Evolutionary conservation across 2,888 invertebrate species (phyloP), one percentile per base, ranked within the genome.

Genomic region (Dicranocentrus wangi): DNA sequence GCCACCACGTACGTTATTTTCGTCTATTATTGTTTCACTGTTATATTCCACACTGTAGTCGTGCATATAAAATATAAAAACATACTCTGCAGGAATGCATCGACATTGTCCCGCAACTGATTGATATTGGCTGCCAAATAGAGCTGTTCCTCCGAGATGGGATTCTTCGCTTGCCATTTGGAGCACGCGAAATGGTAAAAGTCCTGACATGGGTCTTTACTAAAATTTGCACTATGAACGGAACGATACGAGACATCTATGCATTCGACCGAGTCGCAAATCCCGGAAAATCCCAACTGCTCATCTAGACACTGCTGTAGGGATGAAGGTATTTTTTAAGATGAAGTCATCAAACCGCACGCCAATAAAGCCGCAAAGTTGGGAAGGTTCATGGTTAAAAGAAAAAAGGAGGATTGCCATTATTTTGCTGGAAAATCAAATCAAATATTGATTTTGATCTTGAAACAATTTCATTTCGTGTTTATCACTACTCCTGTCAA

Each of bases 81-180:
- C 80, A 73, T 68, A 85, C 85, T 69, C 80, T 82, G 83, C 47
- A 85, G 79, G 53, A 83, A 81, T 21, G 68, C 15, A 65, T 85
- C 84, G 47, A 85, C 85, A 42, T 78, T 68, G 72, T 84, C 84
- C 61, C 81, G 81, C 39, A 85, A 70, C 60, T 82, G 81, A 81
- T 85, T 84, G 63, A 85, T 83, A 80, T 85, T 85, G 65, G 81
- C 83, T 72, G 85, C 84, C 65, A 82, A 72, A 70, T 83, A 83
- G 58, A 85, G 82, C 53, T 84, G 80, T 25, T 84, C 85, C 51
- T 82, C 73, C 21, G 84, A 70, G 60, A 85, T 81, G 17, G 84
- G 83, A 80, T 86, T 84, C 3, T 82, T 43, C 7, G 55, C 28
- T 53, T 83, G 90, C 89, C 83, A 92, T 88, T 72, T 85, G 28